Conservation (phyloP, 2,888 invertebrate genomes). For the Griposia aprilina region DNA sequence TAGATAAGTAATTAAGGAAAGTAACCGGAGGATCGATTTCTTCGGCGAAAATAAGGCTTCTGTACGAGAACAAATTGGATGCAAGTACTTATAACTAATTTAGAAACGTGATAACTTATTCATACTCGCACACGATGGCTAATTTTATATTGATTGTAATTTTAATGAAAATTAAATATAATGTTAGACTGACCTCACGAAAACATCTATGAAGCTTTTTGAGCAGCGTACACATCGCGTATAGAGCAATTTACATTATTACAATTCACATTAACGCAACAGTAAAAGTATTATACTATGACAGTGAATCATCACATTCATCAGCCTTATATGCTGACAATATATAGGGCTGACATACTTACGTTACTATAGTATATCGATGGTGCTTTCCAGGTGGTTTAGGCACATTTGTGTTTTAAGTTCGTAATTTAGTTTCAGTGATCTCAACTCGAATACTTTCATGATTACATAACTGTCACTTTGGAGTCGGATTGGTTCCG, state of each 20-base stretch:
- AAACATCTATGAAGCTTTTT: constrained; percentile 45
- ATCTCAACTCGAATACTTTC: constrained; percentile 66
- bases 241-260: constrained; percentile 68
- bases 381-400: constrained; percentile 61
- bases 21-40: constrained; percentile 44
- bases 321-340: constrained; percentile 20
- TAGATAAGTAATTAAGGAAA: constrained; percentile 46
- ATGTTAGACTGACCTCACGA: constrained; percentile 19
- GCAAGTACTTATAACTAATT: constrained; percentile 32
- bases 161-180: constrained; percentile 8
- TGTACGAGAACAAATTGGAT: constrained; percentile 36
- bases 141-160: constrained; percentile 13
- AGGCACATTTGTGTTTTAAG: constrained; percentile 55
- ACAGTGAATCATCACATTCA: constrained; percentile 33
- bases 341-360: constrained; percentile 15
- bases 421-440: constrained; percentile 69
- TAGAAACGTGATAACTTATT: constrained; percentile 47
- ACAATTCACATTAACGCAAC: constrained; percentile 23
- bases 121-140: constrained; percentile 22
- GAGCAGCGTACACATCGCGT: constrained; percentile 64
- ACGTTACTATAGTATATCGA: constrained; percentile 47
- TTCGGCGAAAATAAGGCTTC: constrained; percentile 58
- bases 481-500: constrained; percentile 21
- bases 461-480: constrained; percentile 37
- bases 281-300: constrained; percentile 48